Conservation (phyloP, 2,888 invertebrate genomes). For the Drosophila recens region DNA sequence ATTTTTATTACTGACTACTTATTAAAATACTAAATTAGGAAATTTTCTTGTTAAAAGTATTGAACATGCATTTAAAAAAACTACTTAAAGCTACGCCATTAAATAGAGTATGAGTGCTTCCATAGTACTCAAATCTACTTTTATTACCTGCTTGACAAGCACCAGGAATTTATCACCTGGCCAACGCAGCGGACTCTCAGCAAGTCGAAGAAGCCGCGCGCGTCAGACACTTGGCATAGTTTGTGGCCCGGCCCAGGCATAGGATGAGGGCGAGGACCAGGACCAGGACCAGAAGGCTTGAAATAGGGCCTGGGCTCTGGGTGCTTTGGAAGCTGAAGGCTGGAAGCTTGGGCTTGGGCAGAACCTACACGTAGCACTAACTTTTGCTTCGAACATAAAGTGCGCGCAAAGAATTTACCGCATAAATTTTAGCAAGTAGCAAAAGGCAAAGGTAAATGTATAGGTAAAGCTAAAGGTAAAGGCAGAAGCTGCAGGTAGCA, state of each 20-base stretch:
- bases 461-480: conserved; percentile 5
- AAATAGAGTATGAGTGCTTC: conserved; percentile 45
- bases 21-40: not conserved
- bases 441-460: conserved; percentile 61
- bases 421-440: conserved; percentile 80
- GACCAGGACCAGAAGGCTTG: conserved; percentile 15
- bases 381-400: conserved; percentile 81
- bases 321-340: conserved; percentile 9
- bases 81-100: conserved; percentile 12
- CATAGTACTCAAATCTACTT: conserved; percentile 55
- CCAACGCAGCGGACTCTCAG: conserved; percentile 47
- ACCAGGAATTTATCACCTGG: conserved; percentile 76
- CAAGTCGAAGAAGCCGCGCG: conserved; percentile 38
- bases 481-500: conserved; percentile 53
- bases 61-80: not conserved
- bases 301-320: conserved; percentile 29
- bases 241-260: conserved; percentile 58
- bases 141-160: conserved; percentile 66
- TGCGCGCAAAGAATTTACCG: conserved; percentile 81
- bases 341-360: conserved; percentile 16
- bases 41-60: not conserved
- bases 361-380: conserved; percentile 78
- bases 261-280: not conserved
- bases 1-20: not conserved
- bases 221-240: conserved; percentile 80